Evolutionary conservation across 2,113 vertebrate genomes (phyloP).

Genomic region (Toxotes chatareus): DNA sequence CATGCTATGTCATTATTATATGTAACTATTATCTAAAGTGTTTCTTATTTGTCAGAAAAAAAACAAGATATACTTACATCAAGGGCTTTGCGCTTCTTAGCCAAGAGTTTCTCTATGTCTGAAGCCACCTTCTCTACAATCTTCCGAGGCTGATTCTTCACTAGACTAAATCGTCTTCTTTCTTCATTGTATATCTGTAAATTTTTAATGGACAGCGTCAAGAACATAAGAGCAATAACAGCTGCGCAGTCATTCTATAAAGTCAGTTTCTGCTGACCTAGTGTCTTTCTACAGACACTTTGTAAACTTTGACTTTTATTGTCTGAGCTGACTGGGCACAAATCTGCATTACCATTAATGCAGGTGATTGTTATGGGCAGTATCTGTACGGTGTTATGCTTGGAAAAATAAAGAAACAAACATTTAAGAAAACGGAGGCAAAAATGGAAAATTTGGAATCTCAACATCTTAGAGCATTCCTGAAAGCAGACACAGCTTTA

Average conservation of each 20-base stretch:
- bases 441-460: neutral
- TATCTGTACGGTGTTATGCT: neutral
- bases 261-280: conserved; percentile 15
- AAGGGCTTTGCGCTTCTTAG: conserved; percentile 96
- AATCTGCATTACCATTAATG: neutral
- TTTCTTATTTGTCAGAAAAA: neutral
- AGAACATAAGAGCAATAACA: neutral
- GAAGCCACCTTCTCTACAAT: conserved; percentile 96
- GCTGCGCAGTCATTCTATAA: conserved; percentile 1
- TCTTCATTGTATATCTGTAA: conserved; percentile 96
- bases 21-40: neutral
- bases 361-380: neutral
- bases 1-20: neutral
- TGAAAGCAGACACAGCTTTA: neutral
- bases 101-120: conserved; percentile 95
- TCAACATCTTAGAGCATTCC: neutral
- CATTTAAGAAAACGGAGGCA: neutral
- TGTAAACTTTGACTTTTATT: conserved; percentile 4
- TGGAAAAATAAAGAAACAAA: neutral
- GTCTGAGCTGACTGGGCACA: conserved; percentile 9
- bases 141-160: conserved; percentile 92
- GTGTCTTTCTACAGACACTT: neutral
- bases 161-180: conserved; percentile 91
- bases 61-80: conserved; percentile 86
- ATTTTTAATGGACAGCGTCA: conserved; percentile 59